These are phyloP conservation scores for Pardosa pseudoannulata DNA, from an alignment of 2,888 invertebrate species.

Conservation along the genomic window DNA sequence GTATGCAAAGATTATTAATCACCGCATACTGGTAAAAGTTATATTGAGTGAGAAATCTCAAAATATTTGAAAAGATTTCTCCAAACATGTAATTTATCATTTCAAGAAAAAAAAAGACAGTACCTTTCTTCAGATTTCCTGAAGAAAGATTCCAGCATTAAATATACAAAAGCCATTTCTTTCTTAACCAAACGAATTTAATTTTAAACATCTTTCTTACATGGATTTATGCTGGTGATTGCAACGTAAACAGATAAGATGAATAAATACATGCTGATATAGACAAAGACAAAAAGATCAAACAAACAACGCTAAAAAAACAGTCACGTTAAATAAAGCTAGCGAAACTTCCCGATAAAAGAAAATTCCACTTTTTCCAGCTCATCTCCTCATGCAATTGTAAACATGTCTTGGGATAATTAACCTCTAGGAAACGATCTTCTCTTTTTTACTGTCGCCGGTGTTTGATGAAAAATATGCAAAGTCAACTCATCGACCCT, in stretches of 20 bases:
- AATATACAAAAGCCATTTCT: too few species aligned
- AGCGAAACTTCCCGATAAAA: conserved; percentile 34
- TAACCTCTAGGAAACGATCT: conserved; percentile 58
- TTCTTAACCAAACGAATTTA: background rate
- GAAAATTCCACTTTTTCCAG: conserved; percentile 52
- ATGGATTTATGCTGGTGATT: background rate
- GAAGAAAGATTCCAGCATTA: too few species aligned
- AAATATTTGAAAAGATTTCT: too few species aligned
- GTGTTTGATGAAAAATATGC: conserved; percentile 71
- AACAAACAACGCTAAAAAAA: background rate
- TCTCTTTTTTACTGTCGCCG: conserved; percentile 31
- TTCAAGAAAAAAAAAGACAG: too few species aligned
- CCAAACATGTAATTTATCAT: too few species aligned
- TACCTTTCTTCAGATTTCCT: too few species aligned
- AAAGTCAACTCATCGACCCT: conserved; percentile 71
- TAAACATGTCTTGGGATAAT: conserved; percentile 68
- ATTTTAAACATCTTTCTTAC: background rate
- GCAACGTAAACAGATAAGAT: background rate
- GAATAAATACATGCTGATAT: conserved; percentile 1
- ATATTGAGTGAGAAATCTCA: too few species aligned
- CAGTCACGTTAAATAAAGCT: conserved; percentile 45
- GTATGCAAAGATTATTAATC: too few species aligned
- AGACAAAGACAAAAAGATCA: conserved; percentile 10
- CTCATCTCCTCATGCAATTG: conserved; percentile 56
- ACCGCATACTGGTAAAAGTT: too few species aligned